phyloP scores from a whole-genome alignment of 2,888 invertebrate genomes.

The Meganola albula region DNA sequence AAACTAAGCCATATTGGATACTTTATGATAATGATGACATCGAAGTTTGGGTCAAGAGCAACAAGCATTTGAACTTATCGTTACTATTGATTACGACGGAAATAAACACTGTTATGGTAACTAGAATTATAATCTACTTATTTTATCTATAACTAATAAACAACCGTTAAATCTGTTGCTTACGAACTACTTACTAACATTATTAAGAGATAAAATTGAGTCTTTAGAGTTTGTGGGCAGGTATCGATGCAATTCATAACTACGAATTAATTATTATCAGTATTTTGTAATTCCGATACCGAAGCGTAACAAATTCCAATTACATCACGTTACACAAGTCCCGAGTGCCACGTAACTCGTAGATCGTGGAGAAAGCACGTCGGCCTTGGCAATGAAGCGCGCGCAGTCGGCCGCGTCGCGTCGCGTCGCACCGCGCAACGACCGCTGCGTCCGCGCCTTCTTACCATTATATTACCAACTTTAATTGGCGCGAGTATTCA shows the following conservation, averaged over 20 bases:
- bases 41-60: constrained; percentile 60
- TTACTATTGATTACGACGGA: constrained; percentile 42
- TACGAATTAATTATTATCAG: too few relatives aligned
- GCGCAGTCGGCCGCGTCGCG: constrained; percentile 47
- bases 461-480: constrained; percentile 26
- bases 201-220: too few relatives aligned
- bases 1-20: too few relatives aligned
- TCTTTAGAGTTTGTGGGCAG: too few relatives aligned
- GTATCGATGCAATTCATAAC: too few relatives aligned
- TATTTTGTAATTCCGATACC: constrained; percentile 24
- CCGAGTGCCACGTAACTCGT: constrained; percentile 51
- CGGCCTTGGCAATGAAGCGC: constrained; percentile 72
- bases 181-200: too few relatives aligned
- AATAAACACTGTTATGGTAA: too few relatives aligned
- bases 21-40: constrained; percentile 30
- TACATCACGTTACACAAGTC: constrained; percentile 58
- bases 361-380: constrained; percentile 64
- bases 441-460: constrained; percentile 27
- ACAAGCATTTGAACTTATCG: constrained; percentile 47
- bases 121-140: too few relatives aligned
- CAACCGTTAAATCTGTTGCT: too few relatives aligned
- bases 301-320: constrained; percentile 49
- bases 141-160: too few relatives aligned
- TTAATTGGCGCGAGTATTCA: constrained; percentile 69
- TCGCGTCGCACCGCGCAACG: constrained; percentile 36